Percentiles rank a stretch among this genome's conserved stretches.
These are phyloP conservation scores for Meriones psammophilus DNA, from an alignment of 2,797 vertebrate species.

Conservation along the genomic window DNA sequence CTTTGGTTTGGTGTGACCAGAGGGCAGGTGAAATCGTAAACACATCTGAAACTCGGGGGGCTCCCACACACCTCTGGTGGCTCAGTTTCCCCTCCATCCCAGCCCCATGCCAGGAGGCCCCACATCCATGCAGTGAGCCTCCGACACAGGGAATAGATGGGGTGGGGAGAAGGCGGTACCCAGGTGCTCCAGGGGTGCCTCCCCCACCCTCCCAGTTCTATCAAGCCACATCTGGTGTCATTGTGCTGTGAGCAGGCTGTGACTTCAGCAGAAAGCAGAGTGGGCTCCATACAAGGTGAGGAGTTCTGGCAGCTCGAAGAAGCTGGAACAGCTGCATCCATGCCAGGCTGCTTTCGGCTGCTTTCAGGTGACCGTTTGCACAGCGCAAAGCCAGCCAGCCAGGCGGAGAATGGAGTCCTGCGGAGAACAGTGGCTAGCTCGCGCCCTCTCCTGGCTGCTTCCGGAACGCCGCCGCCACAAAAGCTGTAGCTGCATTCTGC, in stretches of 20 bases:
- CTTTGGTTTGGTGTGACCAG: background rate
- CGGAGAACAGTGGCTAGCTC: background rate
- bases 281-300: background rate
- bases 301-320: background rate
- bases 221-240: background rate
- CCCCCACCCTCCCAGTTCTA: background rate
- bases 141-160: background rate
- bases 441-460: slow-evolving; percentile 1
- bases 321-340: background rate
- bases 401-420: background rate
- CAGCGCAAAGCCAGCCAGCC: background rate
- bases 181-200: background rate
- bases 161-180: background rate
- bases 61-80: background rate
- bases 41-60: background rate
- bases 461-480: background rate
- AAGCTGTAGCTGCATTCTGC: background rate
- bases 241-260: background rate
- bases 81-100: background rate
- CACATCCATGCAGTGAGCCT: background rate
- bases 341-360: background rate
- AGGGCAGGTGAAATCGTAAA: background rate
- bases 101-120: background rate
- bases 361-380: background rate
- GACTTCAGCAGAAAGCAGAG: background rate